These are phyloP conservation scores for Tenodera sinensis DNA, from an alignment of 2,888 invertebrate species.

Conservation along the genomic window DNA sequence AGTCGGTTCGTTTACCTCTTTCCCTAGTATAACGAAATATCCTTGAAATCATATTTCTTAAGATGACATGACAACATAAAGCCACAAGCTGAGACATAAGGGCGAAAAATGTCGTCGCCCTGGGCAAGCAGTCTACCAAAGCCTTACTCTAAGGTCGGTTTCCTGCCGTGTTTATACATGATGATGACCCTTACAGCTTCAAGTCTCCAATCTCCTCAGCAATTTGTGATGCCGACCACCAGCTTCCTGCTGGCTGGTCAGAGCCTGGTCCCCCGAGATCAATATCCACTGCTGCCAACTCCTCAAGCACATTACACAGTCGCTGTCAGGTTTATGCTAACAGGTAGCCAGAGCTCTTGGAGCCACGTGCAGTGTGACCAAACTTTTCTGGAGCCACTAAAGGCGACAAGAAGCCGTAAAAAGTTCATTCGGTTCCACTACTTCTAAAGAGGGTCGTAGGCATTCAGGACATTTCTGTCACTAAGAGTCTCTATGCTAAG, in stretches of 20 bases:
- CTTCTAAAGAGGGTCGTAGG: too few relatives aligned
- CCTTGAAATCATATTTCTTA: background rate
- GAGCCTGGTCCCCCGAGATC: background rate
- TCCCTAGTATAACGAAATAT: too few relatives aligned
- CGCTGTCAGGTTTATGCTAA: background rate
- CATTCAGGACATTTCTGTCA: too few relatives aligned
- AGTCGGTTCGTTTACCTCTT: too few relatives aligned
- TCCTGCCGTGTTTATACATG: background rate
- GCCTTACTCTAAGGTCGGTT: background rate
- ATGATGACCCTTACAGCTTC: background rate
- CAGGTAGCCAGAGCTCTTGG: background rate
- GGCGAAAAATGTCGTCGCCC: background rate
- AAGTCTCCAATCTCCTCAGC: background rate
- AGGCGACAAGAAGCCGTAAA: background rate
- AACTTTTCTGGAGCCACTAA: background rate
- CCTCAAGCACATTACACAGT: background rate
- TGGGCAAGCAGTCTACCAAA: background rate
- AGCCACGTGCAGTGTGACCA: too few relatives aligned
- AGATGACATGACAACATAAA: background rate
- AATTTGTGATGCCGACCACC: background rate
- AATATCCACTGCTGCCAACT: background rate
- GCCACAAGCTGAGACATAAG: background rate
- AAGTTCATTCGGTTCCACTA: background rate
- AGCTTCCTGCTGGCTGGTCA: background rate
- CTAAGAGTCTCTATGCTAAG: too few relatives aligned